Base-by-base conservation (phyloP, 2,113 vertebrate genomes). In the Labeo rohita region DNA sequence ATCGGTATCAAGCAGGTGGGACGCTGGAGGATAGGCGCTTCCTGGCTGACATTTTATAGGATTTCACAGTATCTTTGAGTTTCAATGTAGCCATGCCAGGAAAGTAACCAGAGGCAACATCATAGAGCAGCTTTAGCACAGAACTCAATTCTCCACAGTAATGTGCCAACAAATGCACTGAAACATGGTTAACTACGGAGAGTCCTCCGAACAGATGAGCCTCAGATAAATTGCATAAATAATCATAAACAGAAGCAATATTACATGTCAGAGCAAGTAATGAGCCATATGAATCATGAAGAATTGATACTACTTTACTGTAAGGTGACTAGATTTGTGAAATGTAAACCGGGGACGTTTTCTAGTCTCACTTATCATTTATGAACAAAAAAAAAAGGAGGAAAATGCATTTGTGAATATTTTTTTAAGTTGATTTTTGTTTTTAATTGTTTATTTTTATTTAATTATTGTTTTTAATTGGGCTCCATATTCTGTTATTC, bases 71-170 rank as follows among this genome's bases (percentile, higher is more conserved):
- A 18, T 56, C 15, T 56, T 39, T 78, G 50, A 78, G 50, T 78
- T 78, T 56, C 50, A 21, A 6, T 39, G 23, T 28, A 78, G 52
- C 34, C 13, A 16, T 75, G 73, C 73, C 73, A 75, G n/a, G 45
- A 50, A 75, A 75, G 73, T 75, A 50, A 49, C 73, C 73, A 50
- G 73, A 47, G n/a, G 45, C n/a, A 3, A 50, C 45, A 8, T 75
- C 21, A 23, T 49, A 75, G 45, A 50, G 45, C 72, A 75, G 45
- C 72, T 75, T 66, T 50, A 75, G n/a, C 43, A 75, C 72, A 75
- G 45, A 12, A 75, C 12, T 75, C 34, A 75, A 50, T 50, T 75
- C 21, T 75, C 45, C 6, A 50, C 2, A 1, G 72, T 28, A 2
- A 49, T 23, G 21, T 74, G 45, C 43, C 43, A 74, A 49, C 28